Percentiles rank a stretch among this genome's conserved stretches.
These are phyloP conservation scores for Ranitomeya variabilis DNA, from an alignment of 2,113 vertebrate species.

Conservation along the genomic window DNA sequence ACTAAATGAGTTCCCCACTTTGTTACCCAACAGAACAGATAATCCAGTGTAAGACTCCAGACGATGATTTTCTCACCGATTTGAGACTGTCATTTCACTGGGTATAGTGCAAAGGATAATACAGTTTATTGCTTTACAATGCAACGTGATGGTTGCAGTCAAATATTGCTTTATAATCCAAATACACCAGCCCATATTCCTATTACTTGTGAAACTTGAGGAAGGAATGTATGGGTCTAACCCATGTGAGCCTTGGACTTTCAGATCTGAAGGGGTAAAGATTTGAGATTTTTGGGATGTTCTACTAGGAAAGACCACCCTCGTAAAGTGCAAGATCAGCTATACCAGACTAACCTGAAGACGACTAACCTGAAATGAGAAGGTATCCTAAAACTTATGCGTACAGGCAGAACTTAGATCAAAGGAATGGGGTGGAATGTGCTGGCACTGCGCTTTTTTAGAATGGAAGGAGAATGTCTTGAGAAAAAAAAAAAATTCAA, in stretches of 20 bases:
- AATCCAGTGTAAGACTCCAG: neutral
- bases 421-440: constrained; percentile 5
- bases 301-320: neutral
- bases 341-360: constrained; percentile 5
- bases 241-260: neutral
- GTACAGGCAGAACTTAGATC: constrained; percentile 25
- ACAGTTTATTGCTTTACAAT: constrained; percentile 46
- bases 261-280: neutral
- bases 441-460: constrained; percentile 11
- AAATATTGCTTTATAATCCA: constrained; percentile 33
- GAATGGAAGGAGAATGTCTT: neutral
- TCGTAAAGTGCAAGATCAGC: constrained; percentile 34
- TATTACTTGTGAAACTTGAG: neutral
- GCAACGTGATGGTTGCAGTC: constrained; percentile 15
- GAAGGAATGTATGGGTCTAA: neutral
- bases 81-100: neutral
- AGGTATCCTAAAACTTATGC: neutral
- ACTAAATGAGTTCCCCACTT: neutral
- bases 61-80: neutral
- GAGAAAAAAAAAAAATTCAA: neutral
- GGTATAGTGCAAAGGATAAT: constrained; percentile 16
- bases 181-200: neutral
- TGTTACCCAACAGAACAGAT: neutral
- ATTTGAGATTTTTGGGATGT: neutral
- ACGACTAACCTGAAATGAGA: neutral